Evolutionary conservation across 2,797 vertebrate genomes (phyloP), one percentile per base, ranked within the genome.

Genomic region (Malacoraja senta): DNA sequence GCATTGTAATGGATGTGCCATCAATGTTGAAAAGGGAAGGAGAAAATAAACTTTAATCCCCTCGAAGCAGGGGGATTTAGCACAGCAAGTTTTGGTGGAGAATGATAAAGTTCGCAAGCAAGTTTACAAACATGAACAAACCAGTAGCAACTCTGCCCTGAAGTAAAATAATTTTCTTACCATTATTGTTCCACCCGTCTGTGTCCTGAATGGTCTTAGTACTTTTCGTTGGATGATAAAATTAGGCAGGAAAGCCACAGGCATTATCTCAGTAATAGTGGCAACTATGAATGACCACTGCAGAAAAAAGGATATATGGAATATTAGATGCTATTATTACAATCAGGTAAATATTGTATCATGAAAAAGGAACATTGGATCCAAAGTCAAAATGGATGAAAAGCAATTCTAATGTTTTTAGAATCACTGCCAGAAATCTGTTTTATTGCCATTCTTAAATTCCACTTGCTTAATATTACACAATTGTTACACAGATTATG

Each of bases 171-270:
- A 78, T 13, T 17, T 58, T 38, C 96, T 94, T 96, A 99, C 98
- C 98, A 99, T 99, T 94, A 99, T 99, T 38, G 98, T 99, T 93
- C 98, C 98, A 95, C 98, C 98, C 0, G 98, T 99, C 96, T 99
- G 98, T 2, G 97, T 98, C 94, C 98, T 96, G 0, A 99, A 95
- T 21, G 98, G 98, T 93, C 95, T 97, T 94, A 99, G 95, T 81
- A 99, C 98, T 94, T 96, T 98, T 32, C 98, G 96, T 95, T 99
- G 98, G 93, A 99, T 98, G 93, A 99, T 95, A 81, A 98, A 99
- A 95, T 99, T 99, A 81, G 98, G 98, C 81, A 99, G 96, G 94
- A 98, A 97, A 95, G 98, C 94, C 77, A 99, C 96, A 0, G 98
- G 98, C 58, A 98, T 98, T 84, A 99, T 99, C 96, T 99, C 98